Evolutionary conservation across 2,888 invertebrate species (phyloP), one percentile per base, ranked within the genome.

Genomic region (Dryocosmus kuriphilus): DNA sequence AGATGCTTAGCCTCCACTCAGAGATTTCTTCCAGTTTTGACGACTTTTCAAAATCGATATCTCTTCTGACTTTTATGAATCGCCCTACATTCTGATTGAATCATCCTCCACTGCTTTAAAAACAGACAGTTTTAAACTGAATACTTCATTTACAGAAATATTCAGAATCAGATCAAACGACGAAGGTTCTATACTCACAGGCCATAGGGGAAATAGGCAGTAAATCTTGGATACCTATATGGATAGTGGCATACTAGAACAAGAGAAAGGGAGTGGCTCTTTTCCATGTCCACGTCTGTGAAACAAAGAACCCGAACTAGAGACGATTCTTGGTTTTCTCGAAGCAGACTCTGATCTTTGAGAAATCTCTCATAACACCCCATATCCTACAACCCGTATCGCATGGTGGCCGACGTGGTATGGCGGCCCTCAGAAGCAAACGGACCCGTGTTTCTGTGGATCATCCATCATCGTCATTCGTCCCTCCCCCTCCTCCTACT

Each of bases 381-480:
- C 61, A 41, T 41, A 61, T 62, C 60, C 61, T 30, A 46, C 38
- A n/a, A 46, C 35, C 61, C 61, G 81, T 79, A 80, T 80, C 78
- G 78, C 55, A 79, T 80, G 80, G 81, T 82, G 81, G 82, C 79
- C 77, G 61, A 38, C 73, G 79, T 81, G 84, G 81, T 83, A 90
- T 90, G 90, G 89, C 90, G 89, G 89, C 86, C 85, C 88, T 86
- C 88, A 89, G 90, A 90, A 90, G 90, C 87, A 86, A 89, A 86
- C 88, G 87, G 86, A 88, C 87, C 86, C 86, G 85, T 87, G 88
- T 90, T 90, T 90, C 90, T 88, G 87, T 89, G 87, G 88, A 86
- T 88, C 89, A 91, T 91, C 87, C 90, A 90, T 91, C 91, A 91
- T 91, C 91, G 90, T 91, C 91, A 90, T 86, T 86, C 87, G 85